These are phyloP conservation scores for Folsomia candida DNA, from an alignment of 2,888 invertebrate species.

Conservation along the genomic window DNA sequence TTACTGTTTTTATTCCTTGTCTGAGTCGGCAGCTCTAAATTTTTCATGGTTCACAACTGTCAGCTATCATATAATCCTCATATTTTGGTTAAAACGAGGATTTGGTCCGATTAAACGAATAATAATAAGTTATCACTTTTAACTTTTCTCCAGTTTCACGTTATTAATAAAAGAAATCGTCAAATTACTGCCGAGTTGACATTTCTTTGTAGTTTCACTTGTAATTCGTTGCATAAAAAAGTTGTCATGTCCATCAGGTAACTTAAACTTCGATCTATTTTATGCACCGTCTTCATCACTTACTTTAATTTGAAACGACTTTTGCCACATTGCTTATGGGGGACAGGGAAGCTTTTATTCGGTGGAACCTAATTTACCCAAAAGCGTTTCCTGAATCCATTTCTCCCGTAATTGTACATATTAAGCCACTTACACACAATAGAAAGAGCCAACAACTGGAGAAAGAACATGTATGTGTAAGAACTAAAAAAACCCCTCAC, in stretches of 20 bases:
- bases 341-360: neutral
- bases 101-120: neutral
- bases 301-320: neutral
- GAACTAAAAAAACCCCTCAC: neutral
- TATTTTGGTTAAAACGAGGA: neutral
- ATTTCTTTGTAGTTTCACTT: neutral
- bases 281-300: neutral
- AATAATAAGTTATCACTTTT: too few relatives aligned
- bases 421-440: constrained; percentile 4
- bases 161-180: too few relatives aligned
- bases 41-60: neutral
- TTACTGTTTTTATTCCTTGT: constrained; percentile 6
- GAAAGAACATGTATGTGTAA: too few relatives aligned
- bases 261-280: neutral
- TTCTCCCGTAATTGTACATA: constrained; percentile 4
- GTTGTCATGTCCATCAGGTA: neutral
- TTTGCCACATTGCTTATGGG: neutral
- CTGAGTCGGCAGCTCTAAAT: neutral
- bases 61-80: neutral
- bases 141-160: too few relatives aligned
- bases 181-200: neutral
- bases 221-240: neutral
- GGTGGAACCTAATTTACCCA: constrained; percentile 3
- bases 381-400: constrained; percentile 2
- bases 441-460: too few relatives aligned